Conservation (phyloP, 2,113 vertebrate genomes). For the Bufo bufo region DNA sequence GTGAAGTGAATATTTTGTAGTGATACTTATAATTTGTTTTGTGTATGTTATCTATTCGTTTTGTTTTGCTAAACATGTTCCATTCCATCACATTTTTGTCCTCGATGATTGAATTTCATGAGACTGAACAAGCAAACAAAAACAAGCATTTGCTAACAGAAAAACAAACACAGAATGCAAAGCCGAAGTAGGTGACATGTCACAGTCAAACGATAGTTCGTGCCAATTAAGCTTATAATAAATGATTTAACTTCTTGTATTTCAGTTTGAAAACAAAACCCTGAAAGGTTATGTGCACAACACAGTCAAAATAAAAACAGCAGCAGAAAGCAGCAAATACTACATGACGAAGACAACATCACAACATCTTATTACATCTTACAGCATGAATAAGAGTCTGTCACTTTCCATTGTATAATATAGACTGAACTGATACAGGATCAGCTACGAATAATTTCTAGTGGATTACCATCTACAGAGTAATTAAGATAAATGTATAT, state of each 20-base stretch:
- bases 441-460: not conserved
- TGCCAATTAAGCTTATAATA: not conserved
- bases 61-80: not conserved
- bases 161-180: conserved; percentile 1
- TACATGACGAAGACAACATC: not conserved
- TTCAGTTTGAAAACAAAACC: not conserved
- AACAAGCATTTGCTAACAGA: not conserved
- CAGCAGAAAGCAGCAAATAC: not conserved
- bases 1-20: not conserved
- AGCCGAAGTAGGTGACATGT: not conserved
- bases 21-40: not conserved
- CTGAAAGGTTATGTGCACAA: conserved; percentile 20
- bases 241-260: conserved; percentile 19
- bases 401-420: not conserved
- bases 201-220: not conserved
- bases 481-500: conserved; percentile 30
- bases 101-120: not conserved
- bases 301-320: conserved; percentile 11
- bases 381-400: not conserved
- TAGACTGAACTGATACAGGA: conserved; percentile 1
- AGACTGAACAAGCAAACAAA: not conserved
- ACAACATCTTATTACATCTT: not conserved
- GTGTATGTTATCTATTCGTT: not conserved
- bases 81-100: not conserved
- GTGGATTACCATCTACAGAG: not conserved